A percentile compares a stretch with the other conserved stretches of the same genome.
These are phyloP conservation scores for Psylliodes chrysocephalus DNA, from an alignment of 2,888 invertebrate genomes.

Conservation along the genomic window DNA sequence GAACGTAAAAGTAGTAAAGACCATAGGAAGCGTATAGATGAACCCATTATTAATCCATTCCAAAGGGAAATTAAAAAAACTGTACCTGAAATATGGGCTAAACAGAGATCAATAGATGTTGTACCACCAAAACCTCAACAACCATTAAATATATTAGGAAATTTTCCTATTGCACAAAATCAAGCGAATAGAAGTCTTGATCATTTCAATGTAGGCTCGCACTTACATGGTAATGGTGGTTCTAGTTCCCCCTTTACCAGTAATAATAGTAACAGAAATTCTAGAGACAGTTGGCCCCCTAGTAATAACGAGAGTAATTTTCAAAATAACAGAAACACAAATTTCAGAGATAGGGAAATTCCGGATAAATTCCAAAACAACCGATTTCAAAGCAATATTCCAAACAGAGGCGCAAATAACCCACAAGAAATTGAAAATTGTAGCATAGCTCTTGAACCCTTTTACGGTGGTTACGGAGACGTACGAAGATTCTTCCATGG, in stretches of 20 bases:
- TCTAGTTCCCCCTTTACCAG: conserved; percentile 29
- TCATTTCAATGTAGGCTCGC: conserved; percentile 60
- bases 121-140: conserved; percentile 41
- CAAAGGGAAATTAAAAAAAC: conserved; percentile 37
- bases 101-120: conserved; percentile 27
- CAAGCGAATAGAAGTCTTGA: conserved; percentile 71
- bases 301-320: conserved; percentile 21
- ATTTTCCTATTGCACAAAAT: conserved; percentile 44
- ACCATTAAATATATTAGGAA: conserved; percentile 10
- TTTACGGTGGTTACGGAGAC: conserved; percentile 80
- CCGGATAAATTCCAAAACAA: conserved; percentile 30
- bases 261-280: not conserved
- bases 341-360: conserved; percentile 9
- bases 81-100: conserved; percentile 48
- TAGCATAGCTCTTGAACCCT: conserved; percentile 80
- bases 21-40: conserved; percentile 49
- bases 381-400: conserved; percentile 37
- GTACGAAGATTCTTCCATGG: conserved; percentile 85
- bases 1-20: conserved; percentile 49
- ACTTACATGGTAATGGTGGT: conserved; percentile 57
- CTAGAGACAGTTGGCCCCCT: conserved; percentile 29
- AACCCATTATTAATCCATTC: not conserved
- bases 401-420: conserved; percentile 2
- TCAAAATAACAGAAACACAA: conserved; percentile 9
- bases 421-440: conserved; percentile 39